Evolutionary conservation across 2,888 invertebrate species (phyloP), one percentile per base, ranked within the genome.

Genomic region (Habroteleia sp.): DNA sequence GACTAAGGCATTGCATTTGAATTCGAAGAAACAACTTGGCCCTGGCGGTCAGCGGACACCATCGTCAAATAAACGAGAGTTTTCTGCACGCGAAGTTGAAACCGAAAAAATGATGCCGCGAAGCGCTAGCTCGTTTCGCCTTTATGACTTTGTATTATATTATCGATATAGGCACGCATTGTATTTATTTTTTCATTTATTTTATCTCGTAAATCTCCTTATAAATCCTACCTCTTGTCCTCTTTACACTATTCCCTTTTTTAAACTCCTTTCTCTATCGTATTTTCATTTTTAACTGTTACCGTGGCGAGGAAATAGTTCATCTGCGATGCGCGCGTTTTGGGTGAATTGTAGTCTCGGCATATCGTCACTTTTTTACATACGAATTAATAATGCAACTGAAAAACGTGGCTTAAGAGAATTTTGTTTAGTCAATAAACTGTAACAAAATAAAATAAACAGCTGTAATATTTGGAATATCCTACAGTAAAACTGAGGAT

Each of bases 181-280:
- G 83, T 86, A 85, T 86, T 83, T 85, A 86, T 86, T 86, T 84
- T 84, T 84, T 79, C 82, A 83, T 83, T 82, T 79, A 84, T 82
- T 81, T 79, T 81, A 81, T 81, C 81, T 80, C 82, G n/a, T n/a
- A 81, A 81, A 54, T 62, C 11, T 62, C 46, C 31, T 78, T 81
- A 80, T 81, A 81, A 82, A 80, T 77, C 72, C 79, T 78, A 77
- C 74, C 77, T 79, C 50, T 58, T 69, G 46, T 63, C 54, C 14
- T 60, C 46, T 69, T 54, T 3, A 20, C 20, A 3, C 31, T 35
- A 13, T 23, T 33, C 33, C 13, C 54, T 46, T 66, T 46, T 23
- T 66, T 41, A 23, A 27, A 8, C 25, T 41, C 14, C 6, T 23
- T 48, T 25, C 7, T 31, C 0, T 17, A 11, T 25, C 16, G 1